Conservation (phyloP, 2,888 invertebrate species). For the Cataglyphis livida region DNA sequence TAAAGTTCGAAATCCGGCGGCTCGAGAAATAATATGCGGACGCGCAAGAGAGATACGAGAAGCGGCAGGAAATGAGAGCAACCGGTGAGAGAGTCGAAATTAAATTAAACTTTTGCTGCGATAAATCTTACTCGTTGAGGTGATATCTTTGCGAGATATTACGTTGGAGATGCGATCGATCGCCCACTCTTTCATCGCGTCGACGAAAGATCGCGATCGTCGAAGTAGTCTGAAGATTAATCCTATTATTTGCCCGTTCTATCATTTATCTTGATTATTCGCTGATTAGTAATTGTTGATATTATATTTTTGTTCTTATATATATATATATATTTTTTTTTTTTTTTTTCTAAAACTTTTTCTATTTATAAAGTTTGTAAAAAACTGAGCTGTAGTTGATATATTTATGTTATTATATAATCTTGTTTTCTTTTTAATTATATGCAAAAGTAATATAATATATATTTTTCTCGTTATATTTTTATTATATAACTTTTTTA, state of each 20-base stretch:
- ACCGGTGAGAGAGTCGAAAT: constrained; percentile 69
- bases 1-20: constrained; percentile 78
- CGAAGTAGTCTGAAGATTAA: constrained; percentile 35
- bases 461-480: not conserved
- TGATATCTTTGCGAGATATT: constrained; percentile 54
- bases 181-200: constrained; percentile 36
- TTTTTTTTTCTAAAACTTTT: not conserved
- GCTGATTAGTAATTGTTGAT: constrained; percentile 22
- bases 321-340: not conserved
- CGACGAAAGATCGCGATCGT: constrained; percentile 45
- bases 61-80: constrained; percentile 76
- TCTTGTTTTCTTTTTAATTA: not conserved
- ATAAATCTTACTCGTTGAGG: constrained; percentile 72
- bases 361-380: not conserved
- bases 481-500: not conserved
- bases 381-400: not conserved
- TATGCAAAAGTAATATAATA: not conserved
- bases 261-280: constrained; percentile 41
- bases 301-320: not conserved
- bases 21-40: constrained; percentile 78
- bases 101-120: constrained; percentile 79
- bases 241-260: constrained; percentile 40
- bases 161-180: constrained; percentile 52
- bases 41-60: constrained; percentile 63
- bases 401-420: not conserved